Percentiles rank a stretch among this genome's conserved stretches.
Evolutionary conservation across 2,797 vertebrate genomes (phyloP).

Genomic region (Odontamblyopus lacepedii): DNA sequence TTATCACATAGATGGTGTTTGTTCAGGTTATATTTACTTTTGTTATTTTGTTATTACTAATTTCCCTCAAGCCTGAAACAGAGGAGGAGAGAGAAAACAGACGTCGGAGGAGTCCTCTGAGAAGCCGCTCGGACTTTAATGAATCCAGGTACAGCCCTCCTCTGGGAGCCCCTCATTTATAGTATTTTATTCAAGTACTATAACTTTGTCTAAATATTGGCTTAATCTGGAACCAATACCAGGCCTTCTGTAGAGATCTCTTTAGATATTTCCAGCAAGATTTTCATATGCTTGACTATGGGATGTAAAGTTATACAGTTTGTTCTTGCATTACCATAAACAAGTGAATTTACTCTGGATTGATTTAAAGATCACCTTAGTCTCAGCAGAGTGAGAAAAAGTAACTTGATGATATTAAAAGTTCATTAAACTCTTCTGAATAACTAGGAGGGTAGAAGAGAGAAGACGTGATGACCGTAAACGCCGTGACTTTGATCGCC

Average conservation of each 20-base stretch:
- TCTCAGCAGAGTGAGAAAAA: background rate
- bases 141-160: constrained; percentile 84
- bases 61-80: constrained; percentile 62
- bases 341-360: background rate
- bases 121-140: constrained; percentile 87
- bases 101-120: constrained; percentile 93
- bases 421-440: background rate
- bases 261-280: too few relatives aligned
- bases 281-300: too few relatives aligned
- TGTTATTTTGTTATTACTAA: background rate
- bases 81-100: constrained; percentile 91
- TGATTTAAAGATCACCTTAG: background rate
- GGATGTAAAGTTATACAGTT: background rate
- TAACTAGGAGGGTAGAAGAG: constrained; percentile 86
- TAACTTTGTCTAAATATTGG: too few relatives aligned
- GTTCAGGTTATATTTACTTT: background rate
- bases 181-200: too few relatives aligned
- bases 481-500: constrained; percentile 89
- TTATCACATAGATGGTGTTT: background rate
- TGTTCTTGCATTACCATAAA: background rate
- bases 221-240: too few relatives aligned
- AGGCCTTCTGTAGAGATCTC: too few relatives aligned
- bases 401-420: background rate
- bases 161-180: background rate
- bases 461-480: constrained; percentile 93